Percentiles rank a stretch among this genome's conserved stretches.
These are phyloP conservation scores for Helogale parvula DNA, from an alignment of 2,113 vertebrate species.

Conservation along the genomic window DNA sequence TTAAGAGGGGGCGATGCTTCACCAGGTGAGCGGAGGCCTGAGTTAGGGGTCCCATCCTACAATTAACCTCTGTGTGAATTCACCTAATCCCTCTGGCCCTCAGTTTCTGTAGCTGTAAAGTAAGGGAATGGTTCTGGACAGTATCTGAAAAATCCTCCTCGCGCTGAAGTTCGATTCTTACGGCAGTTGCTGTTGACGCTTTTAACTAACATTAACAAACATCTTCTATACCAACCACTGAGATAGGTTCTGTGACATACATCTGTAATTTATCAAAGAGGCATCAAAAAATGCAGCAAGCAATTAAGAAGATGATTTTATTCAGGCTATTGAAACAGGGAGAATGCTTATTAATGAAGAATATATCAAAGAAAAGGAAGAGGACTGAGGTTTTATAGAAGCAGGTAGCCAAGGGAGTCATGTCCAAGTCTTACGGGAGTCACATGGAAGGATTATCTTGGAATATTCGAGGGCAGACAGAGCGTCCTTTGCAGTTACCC, in stretches of 20 bases:
- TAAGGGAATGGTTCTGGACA: neutral
- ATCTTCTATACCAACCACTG: neutral
- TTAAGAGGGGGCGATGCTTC: neutral
- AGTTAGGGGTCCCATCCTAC: neutral
- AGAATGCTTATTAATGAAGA: neutral
- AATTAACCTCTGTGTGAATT: neutral
- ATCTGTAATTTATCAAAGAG: slow-evolving; percentile 10
- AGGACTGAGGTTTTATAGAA: neutral
- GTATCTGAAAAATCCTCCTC: neutral
- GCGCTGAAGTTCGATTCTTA: neutral
- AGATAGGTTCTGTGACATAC: neutral
- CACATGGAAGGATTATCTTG: neutral
- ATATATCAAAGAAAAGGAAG: neutral
- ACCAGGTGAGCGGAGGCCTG: neutral
- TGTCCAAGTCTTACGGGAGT: neutral
- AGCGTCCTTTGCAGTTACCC: neutral
- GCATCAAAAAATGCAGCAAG: neutral
- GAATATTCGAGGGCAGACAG: neutral
- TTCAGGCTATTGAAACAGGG: neutral
- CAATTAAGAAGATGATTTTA: neutral
- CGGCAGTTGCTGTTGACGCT: neutral
- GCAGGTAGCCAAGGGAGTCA: neutral
- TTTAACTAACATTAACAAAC: neutral
- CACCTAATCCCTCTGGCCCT: neutral
- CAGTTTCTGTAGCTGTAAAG: neutral